These are phyloP conservation scores for Drosophila insularis DNA, from an alignment of 1,140 invertebrate genomes.

Conservation along the genomic window DNA sequence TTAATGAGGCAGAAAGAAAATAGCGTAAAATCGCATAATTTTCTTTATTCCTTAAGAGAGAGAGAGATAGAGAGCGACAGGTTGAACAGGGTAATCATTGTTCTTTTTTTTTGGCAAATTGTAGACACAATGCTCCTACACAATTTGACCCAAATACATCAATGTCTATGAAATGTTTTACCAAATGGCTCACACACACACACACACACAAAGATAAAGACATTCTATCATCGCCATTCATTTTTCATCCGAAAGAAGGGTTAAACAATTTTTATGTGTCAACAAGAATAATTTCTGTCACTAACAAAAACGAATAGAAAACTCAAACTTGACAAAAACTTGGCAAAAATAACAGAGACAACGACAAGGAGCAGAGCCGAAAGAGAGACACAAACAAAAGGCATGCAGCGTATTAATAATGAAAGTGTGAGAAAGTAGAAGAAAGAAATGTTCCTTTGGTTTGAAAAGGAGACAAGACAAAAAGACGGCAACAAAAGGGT, in stretches of 20 bases:
- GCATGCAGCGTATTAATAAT: conserved; percentile 64
- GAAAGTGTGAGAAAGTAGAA: conserved; percentile 46
- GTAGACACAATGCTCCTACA: not conserved
- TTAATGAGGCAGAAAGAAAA: conserved; percentile 47
- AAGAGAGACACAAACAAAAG: conserved; percentile 48
- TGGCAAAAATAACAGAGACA: conserved; percentile 53
- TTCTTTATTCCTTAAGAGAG: not conserved
- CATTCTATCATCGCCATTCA: conserved; percentile 71
- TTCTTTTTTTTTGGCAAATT: conserved; percentile 3
- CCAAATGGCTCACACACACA: conserved; percentile 32
- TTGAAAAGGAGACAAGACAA: conserved; percentile 33
- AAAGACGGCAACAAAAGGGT: conserved; percentile 21
- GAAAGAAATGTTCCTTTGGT: conserved; percentile 19
- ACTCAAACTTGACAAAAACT: conserved; percentile 30
- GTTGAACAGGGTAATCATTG: not conserved
- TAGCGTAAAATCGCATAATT: not conserved
- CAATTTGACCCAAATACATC: conserved; percentile 67
- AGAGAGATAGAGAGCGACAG: no score
- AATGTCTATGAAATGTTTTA: conserved; percentile 57
- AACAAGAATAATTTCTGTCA: conserved; percentile 79
- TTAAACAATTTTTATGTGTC: conserved; percentile 77
- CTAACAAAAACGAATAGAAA: conserved; percentile 43
- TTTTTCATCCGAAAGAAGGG: conserved; percentile 70
- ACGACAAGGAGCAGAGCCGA: conserved; percentile 20
- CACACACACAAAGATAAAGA: conserved; percentile 8